phyloP scores from a whole-genome alignment of 2,888 invertebrate species.

The Torymus aiolomorphi region DNA sequence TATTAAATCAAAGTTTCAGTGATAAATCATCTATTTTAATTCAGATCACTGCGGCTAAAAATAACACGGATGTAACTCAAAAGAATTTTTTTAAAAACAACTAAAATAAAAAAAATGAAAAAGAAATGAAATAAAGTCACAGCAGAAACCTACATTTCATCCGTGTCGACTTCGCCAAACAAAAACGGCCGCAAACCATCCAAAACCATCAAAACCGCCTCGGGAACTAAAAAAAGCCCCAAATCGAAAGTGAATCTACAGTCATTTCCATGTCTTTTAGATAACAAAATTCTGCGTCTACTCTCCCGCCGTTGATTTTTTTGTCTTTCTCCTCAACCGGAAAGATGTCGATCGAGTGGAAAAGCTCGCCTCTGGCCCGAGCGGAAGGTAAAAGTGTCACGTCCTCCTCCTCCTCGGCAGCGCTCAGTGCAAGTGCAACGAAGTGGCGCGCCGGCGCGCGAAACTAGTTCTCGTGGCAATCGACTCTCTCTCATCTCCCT shows the following conservation, averaged over 20 bases:
- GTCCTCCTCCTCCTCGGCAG: not conserved
- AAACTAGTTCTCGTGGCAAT: slow-evolving; percentile 53
- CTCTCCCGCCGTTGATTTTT: not conserved
- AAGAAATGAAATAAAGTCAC: no score
- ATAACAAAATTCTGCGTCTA: slow-evolving; percentile 1
- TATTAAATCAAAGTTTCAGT: no score
- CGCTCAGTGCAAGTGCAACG: slow-evolving; percentile 47
- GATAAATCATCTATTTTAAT: no score
- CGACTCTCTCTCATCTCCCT: no score
- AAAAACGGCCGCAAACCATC: no score
- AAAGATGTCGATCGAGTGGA: slow-evolving; percentile 40
- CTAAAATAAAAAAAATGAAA: no score
- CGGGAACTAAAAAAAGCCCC: no score
- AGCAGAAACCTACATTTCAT: no score
- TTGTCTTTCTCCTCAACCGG: not conserved
- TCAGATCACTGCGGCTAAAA: no score
- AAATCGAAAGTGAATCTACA: not conserved
- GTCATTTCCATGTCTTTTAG: not conserved
- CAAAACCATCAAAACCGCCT: not conserved
- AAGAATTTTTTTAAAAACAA: no score
- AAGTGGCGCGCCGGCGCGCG: slow-evolving; percentile 45
- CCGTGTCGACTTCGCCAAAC: no score
- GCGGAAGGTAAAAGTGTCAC: slow-evolving; percentile 55
- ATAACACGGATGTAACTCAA: no score
- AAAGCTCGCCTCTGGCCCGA: slow-evolving; percentile 4